phyloP scores from a whole-genome alignment of 2,888 invertebrate species.

The Portevinia maculata region DNA sequence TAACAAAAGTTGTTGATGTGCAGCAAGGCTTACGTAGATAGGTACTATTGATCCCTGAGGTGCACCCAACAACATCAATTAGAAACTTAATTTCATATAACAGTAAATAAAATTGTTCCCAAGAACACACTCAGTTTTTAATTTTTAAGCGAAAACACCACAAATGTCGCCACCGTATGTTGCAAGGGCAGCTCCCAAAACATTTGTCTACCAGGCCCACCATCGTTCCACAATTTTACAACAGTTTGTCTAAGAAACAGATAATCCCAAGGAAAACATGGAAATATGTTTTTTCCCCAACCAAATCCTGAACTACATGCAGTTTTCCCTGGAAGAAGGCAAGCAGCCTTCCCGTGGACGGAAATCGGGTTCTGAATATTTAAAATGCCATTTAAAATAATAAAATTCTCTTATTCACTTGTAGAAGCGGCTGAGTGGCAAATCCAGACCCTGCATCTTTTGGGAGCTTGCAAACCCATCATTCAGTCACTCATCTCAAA shows the following conservation, averaged over 20 bases:
- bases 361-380: constrained; percentile 61
- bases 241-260: constrained; percentile 35
- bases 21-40: too few relatives aligned
- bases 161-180: too few relatives aligned
- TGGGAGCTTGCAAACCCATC: constrained; percentile 6
- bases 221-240: constrained; percentile 9
- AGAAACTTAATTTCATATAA: too few relatives aligned
- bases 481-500: constrained; percentile 28
- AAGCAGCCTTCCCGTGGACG: not conserved
- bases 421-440: not conserved
- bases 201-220: not conserved
- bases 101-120: too few relatives aligned
- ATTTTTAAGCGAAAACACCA: too few relatives aligned
- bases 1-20: too few relatives aligned
- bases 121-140: too few relatives aligned
- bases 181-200: too few relatives aligned
- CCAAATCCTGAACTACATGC: constrained; percentile 27
- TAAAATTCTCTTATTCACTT: constrained; percentile 13
- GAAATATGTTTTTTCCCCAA: constrained; percentile 34
- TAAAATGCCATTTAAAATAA: constrained; percentile 64
- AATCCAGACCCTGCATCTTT: not conserved
- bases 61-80: too few relatives aligned
- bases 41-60: too few relatives aligned
- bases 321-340: not conserved
- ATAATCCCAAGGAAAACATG: constrained; percentile 31